phyloP scores from a whole-genome alignment of 2,797 vertebrate species.

The Enteromius argenteus region DNA sequence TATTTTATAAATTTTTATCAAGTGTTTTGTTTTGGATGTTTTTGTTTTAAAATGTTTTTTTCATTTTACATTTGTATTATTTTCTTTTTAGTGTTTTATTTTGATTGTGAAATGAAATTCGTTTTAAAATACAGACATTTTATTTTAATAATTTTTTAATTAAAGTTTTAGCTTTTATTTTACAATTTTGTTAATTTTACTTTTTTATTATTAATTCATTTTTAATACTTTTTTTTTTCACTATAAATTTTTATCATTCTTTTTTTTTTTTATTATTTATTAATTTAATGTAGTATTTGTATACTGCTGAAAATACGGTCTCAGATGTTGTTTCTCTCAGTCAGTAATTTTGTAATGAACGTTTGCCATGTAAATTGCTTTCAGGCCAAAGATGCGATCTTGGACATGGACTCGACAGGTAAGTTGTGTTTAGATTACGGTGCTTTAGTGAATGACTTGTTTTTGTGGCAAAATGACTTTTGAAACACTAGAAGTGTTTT shows the following conservation, averaged over 20 bases:
- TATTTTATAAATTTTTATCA: background rate
- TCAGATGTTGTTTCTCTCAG: background rate
- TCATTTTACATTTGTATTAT: background rate
- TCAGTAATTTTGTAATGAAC: background rate
- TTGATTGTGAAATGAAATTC: background rate
- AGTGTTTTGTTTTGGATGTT: background rate
- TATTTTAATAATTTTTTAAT: background rate
- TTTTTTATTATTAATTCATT: background rate
- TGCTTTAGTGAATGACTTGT: background rate
- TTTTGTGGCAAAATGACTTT: background rate
- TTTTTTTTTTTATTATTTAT: background rate
- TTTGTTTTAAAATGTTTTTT: background rate
- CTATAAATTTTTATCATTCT: background rate
- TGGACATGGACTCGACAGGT: conserved; percentile 92
- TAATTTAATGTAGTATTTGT: background rate
- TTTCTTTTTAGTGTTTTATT: background rate
- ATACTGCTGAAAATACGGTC: conserved; percentile 76
- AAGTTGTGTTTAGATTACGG: conserved; percentile 72
- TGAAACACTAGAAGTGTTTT: background rate
- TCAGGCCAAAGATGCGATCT: conserved; percentile 90
- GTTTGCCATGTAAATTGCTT: conserved; percentile 48
- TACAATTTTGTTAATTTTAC: background rate
- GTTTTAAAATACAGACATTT: background rate
- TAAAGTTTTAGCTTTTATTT: background rate
- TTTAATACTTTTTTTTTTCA: background rate